Percentiles rank a stretch among this genome's conserved stretches.
These are phyloP conservation scores for Actinernus sp. DNA, from an alignment of 92 coral and sea anemone species.

Conservation along the genomic window DNA sequence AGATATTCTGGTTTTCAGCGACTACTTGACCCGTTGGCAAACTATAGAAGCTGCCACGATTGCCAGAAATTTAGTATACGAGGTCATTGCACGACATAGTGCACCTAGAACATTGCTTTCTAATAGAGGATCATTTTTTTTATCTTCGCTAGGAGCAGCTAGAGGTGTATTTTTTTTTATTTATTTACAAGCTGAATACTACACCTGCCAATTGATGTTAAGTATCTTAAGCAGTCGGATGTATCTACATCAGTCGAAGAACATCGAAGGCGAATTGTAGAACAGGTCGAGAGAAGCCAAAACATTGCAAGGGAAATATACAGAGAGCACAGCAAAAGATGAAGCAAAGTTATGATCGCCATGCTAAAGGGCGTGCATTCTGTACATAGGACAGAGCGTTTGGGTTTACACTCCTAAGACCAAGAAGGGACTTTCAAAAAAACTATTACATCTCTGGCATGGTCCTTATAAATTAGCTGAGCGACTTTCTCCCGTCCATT, in stretches of 20 bases:
- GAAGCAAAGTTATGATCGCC: constrained; percentile 41
- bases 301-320: constrained; percentile 45
- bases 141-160: constrained; percentile 41
- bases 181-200: constrained; percentile 31
- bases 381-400: constrained; percentile 45
- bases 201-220: constrained; percentile 27
- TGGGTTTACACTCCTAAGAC: constrained; percentile 59
- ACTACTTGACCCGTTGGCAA: constrained; percentile 65
- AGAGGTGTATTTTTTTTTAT: constrained; percentile 59
- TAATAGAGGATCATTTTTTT: constrained; percentile 59
- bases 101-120: constrained; percentile 55
- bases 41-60: constrained; percentile 27
- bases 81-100: constrained; percentile 49
- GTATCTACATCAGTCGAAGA: constrained; percentile 28
- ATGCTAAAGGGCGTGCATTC: constrained; percentile 1
- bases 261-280: constrained; percentile 42
- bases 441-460: constrained; percentile 16
- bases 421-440: constrained; percentile 12
- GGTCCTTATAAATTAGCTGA: constrained; percentile 14
- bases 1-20: constrained; percentile 30
- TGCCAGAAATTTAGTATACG: constrained; percentile 10
- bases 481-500: too few relatives aligned
- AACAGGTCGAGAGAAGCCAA: constrained; percentile 35
- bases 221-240: constrained; percentile 15
- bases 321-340: constrained; percentile 64